Base-by-base conservation (phyloP, 2,113 vertebrate genomes). In the Mystacornis crossleyi region DNA sequence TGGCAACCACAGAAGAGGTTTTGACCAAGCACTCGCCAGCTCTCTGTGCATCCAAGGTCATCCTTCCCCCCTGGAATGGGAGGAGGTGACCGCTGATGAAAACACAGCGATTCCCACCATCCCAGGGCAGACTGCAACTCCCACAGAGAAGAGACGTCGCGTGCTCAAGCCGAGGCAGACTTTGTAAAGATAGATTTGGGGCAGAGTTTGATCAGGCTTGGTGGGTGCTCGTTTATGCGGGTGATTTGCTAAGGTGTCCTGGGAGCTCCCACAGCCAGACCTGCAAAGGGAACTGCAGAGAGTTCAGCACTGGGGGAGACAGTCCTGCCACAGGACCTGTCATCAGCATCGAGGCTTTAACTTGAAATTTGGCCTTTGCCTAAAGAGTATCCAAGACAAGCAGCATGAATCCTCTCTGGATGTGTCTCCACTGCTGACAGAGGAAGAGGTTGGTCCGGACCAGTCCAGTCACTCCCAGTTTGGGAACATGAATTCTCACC, bases 141-240 rank as follows among this genome's bases (percentile, higher is more conserved):
- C 50, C 23, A 54, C 0, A 1, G 66, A 74, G 55, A 13, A n/a
- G 29, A 73, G 16, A 21, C 6, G 10, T 43, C 6, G 1, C 10
- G 19, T 4, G 25, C 51, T 18, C 48, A n/a, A 1, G 18, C 2
- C 6, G 40, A 87, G 3, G 6, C 31, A 47, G 36, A 51, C 4
- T 81, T 34, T 48, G 14, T 10, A 26, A 55, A 74, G 62, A 12
- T 16, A 5, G 18, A 60, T 50, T 23, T 33, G 31, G 31, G 45
- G 78, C 36, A 77, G 31, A 72, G 33, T 33, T 36, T 70, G 42
- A 71, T 50, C 14, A 45, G 57, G 17, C 14, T n/a, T 42, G 12
- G 31, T 25, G 34, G n/a, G 13, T 25, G 29, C 28, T 43, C 10
- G 40, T 29, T 53, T 21, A 3, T 25, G 24, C n/a, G 43, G 61